Evolutionary conservation across 1,140 invertebrate genomes (phyloP), one percentile per base, ranked within the genome.

Genomic region (Diprion similis): DNA sequence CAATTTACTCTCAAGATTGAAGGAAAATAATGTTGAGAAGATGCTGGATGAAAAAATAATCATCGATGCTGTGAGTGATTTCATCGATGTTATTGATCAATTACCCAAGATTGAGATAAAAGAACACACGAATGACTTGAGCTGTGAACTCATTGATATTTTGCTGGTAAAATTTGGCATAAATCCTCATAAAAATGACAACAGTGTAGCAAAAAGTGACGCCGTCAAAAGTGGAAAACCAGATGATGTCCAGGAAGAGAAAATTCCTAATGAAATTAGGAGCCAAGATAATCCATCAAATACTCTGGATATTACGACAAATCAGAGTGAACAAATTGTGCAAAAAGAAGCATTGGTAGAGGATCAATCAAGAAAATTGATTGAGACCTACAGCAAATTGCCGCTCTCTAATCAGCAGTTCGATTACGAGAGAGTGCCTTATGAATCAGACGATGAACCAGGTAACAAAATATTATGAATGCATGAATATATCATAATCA

Each of bases 131-230:
- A 59, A 13, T 11, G 51, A 59, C 1, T n/a, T 59, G 51, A 59
- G 51, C 51, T 11, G 51, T 13, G n/a, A 59, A n/a, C 51, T 59
- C 51, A 8, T 59, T n/a, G 51, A 59, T 59, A n/a, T 13, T 59
- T 2, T 59, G 51, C 51, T 59, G 11, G 11, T 59, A 11, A 59
- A 59, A 59, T 59, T 59, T n/a, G 51, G 8, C 8, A 59, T 59
- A 59, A 59, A 59, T 59, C 51, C 51, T 11, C 51, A 59, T 59
- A 59, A 59, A 59, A 59, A 59, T 59, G 51, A 59, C 51, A 8
- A 59, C 8, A n/a, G n/a, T 59, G 8, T 13, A 11, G 51, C 51
- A 59, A 59, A 11, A n/a, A 59, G 51, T 59, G n/a, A 59, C 8
- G 51, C n/a, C 3, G 51, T 13, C 51, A n/a, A 13, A n/a, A n/a